Evolutionary conservation across 2,888 invertebrate species (phyloP), one percentile per base, ranked within the genome.

Genomic region (Euclidia mi): DNA sequence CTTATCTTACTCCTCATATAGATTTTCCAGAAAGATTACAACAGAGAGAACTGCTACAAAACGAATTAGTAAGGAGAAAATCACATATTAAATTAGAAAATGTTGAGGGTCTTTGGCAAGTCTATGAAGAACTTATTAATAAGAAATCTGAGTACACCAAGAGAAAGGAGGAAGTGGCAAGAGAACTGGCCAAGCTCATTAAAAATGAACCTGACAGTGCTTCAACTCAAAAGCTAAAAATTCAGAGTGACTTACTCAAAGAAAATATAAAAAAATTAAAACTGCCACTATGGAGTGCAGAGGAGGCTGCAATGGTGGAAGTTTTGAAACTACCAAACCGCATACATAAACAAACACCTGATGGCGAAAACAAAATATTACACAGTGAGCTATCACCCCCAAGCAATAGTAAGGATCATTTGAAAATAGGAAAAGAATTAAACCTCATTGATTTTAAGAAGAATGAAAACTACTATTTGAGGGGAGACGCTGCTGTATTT

Each of bases 321-420:
- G 94, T 95, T 56, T 88, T 98, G 46, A 94, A 95, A 75, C 80
- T 98, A 48, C 98, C 98, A 0, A 98, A 97, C 82, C 74, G 82
- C 42, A 78, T 98, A 59, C 96, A 98, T 83, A 61, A 89, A 0
- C 90, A 89, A 41, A 97, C 97, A 12, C 97, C 97, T 0, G 74
- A 87, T 46, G 50, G 35, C 14, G 82, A 91, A 41, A 84, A 83
- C 38, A 66, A 81, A 85, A 79, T 85, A 84, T 70, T 90, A 50
- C 90, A 76, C 65, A 80, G 59, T 55, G 79, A 78, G 59, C 71
- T 69, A 59, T 82, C 62, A 51, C 83, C 38, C 71, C 94, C 85
- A 42, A 84, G 61, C 59, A 84, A 66, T 59, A 82, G 71, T 28
- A 94, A 87, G 88, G 85, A 85, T 83, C 97, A 96, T 85, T 82